These are phyloP conservation scores for Neotoxoptera formosana DNA, from an alignment of 1,140 invertebrate species.

Conservation along the genomic window DNA sequence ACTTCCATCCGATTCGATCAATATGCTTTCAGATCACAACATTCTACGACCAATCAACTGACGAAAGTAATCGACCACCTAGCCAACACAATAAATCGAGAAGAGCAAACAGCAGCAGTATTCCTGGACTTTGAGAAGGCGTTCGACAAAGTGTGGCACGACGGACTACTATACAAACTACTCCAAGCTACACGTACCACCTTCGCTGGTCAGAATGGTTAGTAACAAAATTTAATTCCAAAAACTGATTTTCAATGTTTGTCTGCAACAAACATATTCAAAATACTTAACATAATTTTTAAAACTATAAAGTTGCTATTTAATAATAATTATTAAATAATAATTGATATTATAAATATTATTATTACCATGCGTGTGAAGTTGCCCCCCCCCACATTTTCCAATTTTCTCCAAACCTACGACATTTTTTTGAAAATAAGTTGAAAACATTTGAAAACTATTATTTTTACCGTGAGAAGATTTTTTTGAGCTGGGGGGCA, in stretches of 20 bases:
- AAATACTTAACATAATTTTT: constrained; percentile 14
- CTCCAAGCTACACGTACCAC: too few relatives aligned
- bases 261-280: constrained; percentile 24
- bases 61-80: constrained; percentile 55
- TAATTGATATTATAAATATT: too few relatives aligned
- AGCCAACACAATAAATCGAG: constrained; percentile 48
- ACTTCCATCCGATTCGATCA: constrained; percentile 61
- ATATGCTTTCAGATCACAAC: constrained; percentile 62
- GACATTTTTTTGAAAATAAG: too few relatives aligned
- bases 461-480: too few relatives aligned
- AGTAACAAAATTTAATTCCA: not conserved
- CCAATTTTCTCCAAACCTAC: too few relatives aligned
- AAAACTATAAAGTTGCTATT: not conserved
- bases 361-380: too few relatives aligned
- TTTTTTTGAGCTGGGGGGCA: too few relatives aligned
- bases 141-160: constrained; percentile 63
- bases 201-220: constrained; percentile 7
- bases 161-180: constrained; percentile 59
- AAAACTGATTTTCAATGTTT: constrained; percentile 28
- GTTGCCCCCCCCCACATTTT: too few relatives aligned
- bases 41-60: constrained; percentile 61
- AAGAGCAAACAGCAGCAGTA: constrained; percentile 39
- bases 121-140: constrained; percentile 61
- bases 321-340: not conserved
- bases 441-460: too few relatives aligned